Percentiles rank a stretch among this genome's conserved stretches.
Conservation (phyloP, 2,888 invertebrate genomes). For the Acleris cristana region DNA sequence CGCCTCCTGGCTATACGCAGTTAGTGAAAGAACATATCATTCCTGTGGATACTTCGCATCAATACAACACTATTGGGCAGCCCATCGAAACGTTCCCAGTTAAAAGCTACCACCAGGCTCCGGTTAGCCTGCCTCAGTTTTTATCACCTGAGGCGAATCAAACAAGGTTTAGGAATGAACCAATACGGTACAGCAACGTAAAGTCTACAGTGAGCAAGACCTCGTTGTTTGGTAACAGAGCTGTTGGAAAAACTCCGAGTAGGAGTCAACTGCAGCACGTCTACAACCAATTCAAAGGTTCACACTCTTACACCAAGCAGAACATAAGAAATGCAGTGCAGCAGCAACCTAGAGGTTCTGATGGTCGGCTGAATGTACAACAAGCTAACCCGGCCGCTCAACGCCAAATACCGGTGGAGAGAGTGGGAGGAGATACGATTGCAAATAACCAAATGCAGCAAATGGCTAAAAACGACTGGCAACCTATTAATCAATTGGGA, state of each 20-base stretch:
- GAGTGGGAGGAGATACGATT: slow-evolving; percentile 63
- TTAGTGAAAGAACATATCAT: slow-evolving; percentile 63
- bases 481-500: slow-evolving; percentile 52
- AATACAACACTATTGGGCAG: slow-evolving; percentile 74
- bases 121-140: slow-evolving; percentile 62
- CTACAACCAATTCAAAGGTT: slow-evolving; percentile 73
- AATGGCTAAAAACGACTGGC: slow-evolving; percentile 44
- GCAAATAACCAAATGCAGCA: slow-evolving; percentile 50
- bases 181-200: slow-evolving; percentile 55
- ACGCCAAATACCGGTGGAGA: slow-evolving; percentile 59
- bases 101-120: slow-evolving; percentile 50
- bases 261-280: slow-evolving; percentile 68
- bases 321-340: slow-evolving; percentile 52
- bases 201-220: slow-evolving; percentile 73
- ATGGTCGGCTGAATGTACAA: slow-evolving; percentile 56
- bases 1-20: slow-evolving; percentile 36
- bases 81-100: slow-evolving; percentile 66
- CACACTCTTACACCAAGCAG: slow-evolving; percentile 70
- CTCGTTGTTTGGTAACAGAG: slow-evolving; percentile 58
- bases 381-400: slow-evolving; percentile 38
- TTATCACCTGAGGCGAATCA: slow-evolving; percentile 59
- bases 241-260: slow-evolving; percentile 59
- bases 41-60: slow-evolving; percentile 60
- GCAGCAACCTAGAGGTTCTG: slow-evolving; percentile 54
- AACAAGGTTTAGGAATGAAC: slow-evolving; percentile 44